A percentile compares a stretch with the other conserved stretches of the same genome.
phyloP scores from a whole-genome alignment of 2,797 vertebrate species.

The Linurgus olivaceus region DNA sequence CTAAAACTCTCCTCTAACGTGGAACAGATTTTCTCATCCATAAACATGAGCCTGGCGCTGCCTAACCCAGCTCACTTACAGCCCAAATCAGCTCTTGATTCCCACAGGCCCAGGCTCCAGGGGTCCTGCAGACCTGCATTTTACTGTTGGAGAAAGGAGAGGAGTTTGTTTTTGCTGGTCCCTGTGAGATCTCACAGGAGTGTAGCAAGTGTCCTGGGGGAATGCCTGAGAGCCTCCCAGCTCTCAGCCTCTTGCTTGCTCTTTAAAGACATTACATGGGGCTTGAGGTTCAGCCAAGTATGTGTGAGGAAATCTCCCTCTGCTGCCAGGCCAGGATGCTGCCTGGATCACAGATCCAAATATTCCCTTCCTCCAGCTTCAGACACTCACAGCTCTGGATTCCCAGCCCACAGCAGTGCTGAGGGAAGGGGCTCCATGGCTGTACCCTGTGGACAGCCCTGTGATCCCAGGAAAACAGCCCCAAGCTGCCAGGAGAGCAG shows the following conservation, averaged over 20 bases:
- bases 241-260: background rate
- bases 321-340: constrained; percentile 55
- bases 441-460: background rate
- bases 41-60: background rate
- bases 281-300: constrained; percentile 45
- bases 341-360: background rate
- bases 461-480: background rate
- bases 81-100: background rate
- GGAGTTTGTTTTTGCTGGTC: background rate
- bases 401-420: background rate
- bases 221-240: background rate
- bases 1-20: background rate
- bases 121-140: background rate
- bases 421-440: background rate
- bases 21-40: background rate
- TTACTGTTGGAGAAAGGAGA: background rate
- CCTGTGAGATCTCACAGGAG: background rate
- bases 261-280: constrained; percentile 40
- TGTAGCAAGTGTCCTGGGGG: background rate
- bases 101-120: background rate
- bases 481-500: background rate
- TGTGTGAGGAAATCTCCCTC: constrained; percentile 43
- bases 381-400: background rate
- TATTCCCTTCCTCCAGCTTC: background rate
- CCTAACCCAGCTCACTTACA: fast-evolving